These are phyloP conservation scores for Coenonympha glycerion DNA, from an alignment of 2,888 invertebrate genomes.

Conservation along the genomic window DNA sequence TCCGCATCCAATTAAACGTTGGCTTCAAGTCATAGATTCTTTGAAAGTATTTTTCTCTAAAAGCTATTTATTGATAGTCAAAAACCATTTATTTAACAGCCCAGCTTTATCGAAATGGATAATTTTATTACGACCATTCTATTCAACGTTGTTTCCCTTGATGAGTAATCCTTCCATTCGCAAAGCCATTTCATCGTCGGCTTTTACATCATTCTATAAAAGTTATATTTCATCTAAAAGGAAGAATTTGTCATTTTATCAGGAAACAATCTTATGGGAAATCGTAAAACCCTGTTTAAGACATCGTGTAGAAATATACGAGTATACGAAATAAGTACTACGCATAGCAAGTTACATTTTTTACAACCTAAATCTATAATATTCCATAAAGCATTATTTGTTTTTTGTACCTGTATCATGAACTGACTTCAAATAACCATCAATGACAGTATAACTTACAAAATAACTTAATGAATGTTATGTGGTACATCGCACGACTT, in stretches of 20 bases:
- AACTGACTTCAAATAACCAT: too few relatives aligned
- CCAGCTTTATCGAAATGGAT: slow-evolving; percentile 7
- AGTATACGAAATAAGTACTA: not conserved
- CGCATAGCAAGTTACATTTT: slow-evolving; percentile 1
- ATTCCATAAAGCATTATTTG: too few relatives aligned
- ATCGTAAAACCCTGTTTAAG: slow-evolving; percentile 13
- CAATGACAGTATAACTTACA: too few relatives aligned
- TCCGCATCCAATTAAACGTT: too few relatives aligned
- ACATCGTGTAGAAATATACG: not conserved
- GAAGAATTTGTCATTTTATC: slow-evolving; percentile 5
- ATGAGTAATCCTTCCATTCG: slow-evolving; percentile 14
- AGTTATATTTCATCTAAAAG: slow-evolving; percentile 2
- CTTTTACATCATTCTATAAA: slow-evolving; percentile 11
- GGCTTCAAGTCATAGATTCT: too few relatives aligned
- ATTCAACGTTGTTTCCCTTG: not conserved
- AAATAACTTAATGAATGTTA: too few relatives aligned
- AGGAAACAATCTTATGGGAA: slow-evolving; percentile 4
- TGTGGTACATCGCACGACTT: too few relatives aligned
- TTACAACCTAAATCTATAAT: too few relatives aligned
- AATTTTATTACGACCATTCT: slow-evolving; percentile 9
- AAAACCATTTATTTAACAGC: not conserved
- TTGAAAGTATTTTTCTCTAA: too few relatives aligned
- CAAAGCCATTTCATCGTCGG: slow-evolving; percentile 6
- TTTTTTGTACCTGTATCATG: too few relatives aligned
- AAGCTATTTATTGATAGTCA: too few relatives aligned